Conservation (phyloP, 2,888 invertebrate genomes). For the Andrena flavipes region DNA sequence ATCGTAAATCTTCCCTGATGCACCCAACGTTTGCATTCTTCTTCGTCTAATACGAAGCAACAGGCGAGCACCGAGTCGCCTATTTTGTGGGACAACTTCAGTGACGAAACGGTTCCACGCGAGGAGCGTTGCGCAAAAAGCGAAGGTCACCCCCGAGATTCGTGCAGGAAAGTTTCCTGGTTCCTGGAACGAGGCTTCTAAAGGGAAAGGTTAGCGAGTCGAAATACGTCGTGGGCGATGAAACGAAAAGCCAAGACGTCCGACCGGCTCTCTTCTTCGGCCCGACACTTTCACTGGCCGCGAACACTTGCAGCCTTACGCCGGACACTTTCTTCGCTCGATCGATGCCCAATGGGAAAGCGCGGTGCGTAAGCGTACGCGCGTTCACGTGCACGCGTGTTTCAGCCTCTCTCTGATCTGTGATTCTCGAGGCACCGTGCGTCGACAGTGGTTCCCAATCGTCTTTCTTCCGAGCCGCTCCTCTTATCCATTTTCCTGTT, state of each 20-base stretch:
- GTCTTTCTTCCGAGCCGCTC: too few species aligned
- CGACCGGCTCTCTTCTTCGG: slow-evolving; percentile 65
- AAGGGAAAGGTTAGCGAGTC: slow-evolving; percentile 12
- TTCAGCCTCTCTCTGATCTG: slow-evolving; percentile 32
- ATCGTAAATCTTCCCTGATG: slow-evolving; percentile 2
- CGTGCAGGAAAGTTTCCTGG: neutral
- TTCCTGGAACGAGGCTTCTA: neutral
- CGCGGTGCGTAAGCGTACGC: slow-evolving; percentile 67
- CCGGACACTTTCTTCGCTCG: slow-evolving; percentile 84
- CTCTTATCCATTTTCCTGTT: too few species aligned
- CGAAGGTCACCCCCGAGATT: neutral
- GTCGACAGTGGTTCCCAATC: slow-evolving; percentile 42
- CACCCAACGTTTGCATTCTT: neutral
- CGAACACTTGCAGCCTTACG: slow-evolving; percentile 75
- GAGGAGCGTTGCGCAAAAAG: neutral
- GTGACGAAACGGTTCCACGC: neutral
- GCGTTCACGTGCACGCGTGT: slow-evolving; percentile 42
- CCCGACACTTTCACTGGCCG: slow-evolving; percentile 83
- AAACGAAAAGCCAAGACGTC: slow-evolving; percentile 64
- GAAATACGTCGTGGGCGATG: slow-evolving; percentile 14
- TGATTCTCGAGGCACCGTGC: slow-evolving; percentile 16
- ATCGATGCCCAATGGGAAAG: slow-evolving; percentile 83
- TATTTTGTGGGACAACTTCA: neutral
- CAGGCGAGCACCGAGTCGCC: neutral
- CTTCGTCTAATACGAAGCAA: neutral